Evolutionary conservation across 2,888 invertebrate genomes (phyloP), one percentile per base, ranked within the genome.

Genomic region (Melinaea menophilus): DNA sequence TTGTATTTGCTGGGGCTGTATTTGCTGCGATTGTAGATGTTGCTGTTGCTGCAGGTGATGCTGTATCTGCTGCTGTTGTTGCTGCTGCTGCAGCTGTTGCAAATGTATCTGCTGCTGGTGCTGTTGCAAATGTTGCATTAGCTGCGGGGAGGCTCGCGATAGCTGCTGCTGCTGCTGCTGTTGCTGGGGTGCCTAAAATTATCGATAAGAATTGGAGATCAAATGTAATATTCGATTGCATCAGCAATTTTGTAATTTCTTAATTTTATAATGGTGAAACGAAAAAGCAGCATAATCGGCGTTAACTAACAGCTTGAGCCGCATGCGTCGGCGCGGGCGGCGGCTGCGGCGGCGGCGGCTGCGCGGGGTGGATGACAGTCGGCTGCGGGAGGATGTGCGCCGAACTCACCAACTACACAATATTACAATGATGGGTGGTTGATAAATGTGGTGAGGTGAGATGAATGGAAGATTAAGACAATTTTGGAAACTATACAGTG

Each of bases 291-390:
- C 37, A 56, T 13, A 56, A 13, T 31, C n/a, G 13, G 56, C 56
- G 4, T 51, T 31, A 47, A 74, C 78, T 75, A 65, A 85, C 84
- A 67, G 76, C 76, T 72, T 79, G 85, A 62, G 79, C 80, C 0
- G 80, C 73, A 4, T 71, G 55, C 33, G 76, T 74, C 12, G 81
- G 76, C 51, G 79, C 81, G 66, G 90, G 90, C 67, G 90, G 90
- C 0, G 90, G 90, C 76, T 89, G 90, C 59, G 90, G 90, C 68
- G 90, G 90, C 60, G 90, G 90, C 69, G 80, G 90, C 69, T 90
- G 90, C 55, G 88, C 86, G 55, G 90, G 90, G 66, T 90, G 90
- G 67, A 90, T 89, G 73, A 88, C 90, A 65, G 90, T 86, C 33
- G 90, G 90, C 70, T 90, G 90, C 45, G 90, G 84, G 56, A 90